Evolutionary conservation across 2,888 invertebrate species (phyloP), one percentile per base, ranked within the genome.

Genomic region (Acleris cristana): DNA sequence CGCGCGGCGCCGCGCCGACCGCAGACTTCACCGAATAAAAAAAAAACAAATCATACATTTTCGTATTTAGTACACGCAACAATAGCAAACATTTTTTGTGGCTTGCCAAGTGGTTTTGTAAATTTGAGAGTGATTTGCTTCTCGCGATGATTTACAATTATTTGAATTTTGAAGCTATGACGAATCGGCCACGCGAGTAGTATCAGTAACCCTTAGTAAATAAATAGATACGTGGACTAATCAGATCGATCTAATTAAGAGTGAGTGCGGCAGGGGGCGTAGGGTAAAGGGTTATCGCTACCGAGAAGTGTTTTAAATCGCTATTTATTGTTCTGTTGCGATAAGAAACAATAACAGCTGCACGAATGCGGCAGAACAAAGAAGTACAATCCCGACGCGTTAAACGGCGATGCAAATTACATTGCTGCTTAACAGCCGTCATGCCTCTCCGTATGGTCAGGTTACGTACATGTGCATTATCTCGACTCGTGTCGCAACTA

Each of bases 311-410:
- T 87, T 88, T 87, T 83, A 85, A 89, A 88, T 87, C 81, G 76
- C 79, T 83, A 85, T 87, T 88, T 89, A 88, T 87, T 88, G 85
- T 85, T 84, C 75, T 76, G 74, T 71, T 58, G 76, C 86, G 91
- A 92, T 92, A 92, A 90, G 83, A 77, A 80, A 79, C 76, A 82
- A 71, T 70, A 71, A 84, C 91, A 91, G 90, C 90, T 92, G 91
- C 87, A 77, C 83, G 81, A 79, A 71, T 74, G 81, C 81, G 78
- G 82, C 75, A 74, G 83, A 88, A 91, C 91, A 92, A 91, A 91
- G 90, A 84, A 78, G 74, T 85, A 84, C 85, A 85, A 87, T 80
- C 79, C 85, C 80, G 78, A 83, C 84, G 75, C 75, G 80, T 87
- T 78, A 79, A 83, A 85, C 81, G 66, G 83, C 79, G 80, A 81